Evolutionary conservation across 2,797 vertebrate species (phyloP).

Genomic region (Coregonus suidteri): DNA sequence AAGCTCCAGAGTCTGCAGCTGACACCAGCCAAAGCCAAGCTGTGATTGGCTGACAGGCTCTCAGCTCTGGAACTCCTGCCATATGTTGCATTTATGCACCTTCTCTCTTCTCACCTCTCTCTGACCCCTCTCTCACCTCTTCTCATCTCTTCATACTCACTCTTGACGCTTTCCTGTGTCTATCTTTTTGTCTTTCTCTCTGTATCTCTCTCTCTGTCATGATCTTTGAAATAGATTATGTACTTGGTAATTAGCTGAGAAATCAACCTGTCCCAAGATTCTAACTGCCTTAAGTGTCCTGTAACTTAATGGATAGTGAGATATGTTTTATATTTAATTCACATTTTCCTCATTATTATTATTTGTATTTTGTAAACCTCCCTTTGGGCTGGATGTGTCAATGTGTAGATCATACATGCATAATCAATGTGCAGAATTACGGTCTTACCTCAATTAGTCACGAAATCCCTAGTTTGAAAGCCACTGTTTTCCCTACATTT

Average conservation of each 20-base stretch:
- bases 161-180: background rate
- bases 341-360: background rate
- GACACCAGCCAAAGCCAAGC: constrained; percentile 85
- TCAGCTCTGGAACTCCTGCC: background rate
- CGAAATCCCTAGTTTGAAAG: too few relatives aligned
- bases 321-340: background rate
- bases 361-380: too few relatives aligned
- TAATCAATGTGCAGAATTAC: too few relatives aligned
- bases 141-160: background rate
- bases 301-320: background rate
- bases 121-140: background rate
- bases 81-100: too few relatives aligned
- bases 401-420: background rate
- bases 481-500: too few relatives aligned
- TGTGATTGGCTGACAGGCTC: constrained; percentile 71
- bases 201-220: too few relatives aligned
- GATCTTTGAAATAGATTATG: background rate
- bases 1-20: constrained; percentile 92
- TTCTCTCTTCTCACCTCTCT: background rate
- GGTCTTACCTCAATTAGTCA: too few relatives aligned
- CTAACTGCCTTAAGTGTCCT: background rate
- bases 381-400: background rate
- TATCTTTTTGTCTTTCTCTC: background rate
- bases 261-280: constrained; percentile 1
- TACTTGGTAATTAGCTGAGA: background rate